Base-by-base conservation (phyloP, 2,888 invertebrate species). In the Ichneumoninae sp. region DNA sequence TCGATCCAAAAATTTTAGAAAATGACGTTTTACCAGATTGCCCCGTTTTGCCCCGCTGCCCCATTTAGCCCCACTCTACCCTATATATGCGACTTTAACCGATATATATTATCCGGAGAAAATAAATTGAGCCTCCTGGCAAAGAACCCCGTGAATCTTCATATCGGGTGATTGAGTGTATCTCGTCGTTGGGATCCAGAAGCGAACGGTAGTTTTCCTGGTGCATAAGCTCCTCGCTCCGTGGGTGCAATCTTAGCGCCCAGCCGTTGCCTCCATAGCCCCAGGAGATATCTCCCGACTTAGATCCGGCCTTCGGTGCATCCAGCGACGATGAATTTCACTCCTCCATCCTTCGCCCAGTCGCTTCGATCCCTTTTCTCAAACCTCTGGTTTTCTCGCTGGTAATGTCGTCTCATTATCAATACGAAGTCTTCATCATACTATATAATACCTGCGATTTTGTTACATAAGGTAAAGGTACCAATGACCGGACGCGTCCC, bases 301-400 rank as follows among this genome's bases (percentile, higher is more conserved):
- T 44, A 33, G 13, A 66, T 77, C 68, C 71, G 57, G 63, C 70
- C 65, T 52, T 30, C 52, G 47, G 13, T 47, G 74, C 70, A 63
- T 6, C 54, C 22, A 66, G 52, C 26, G 54, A 78, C 81, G 81
- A 85, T 85, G 74, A 81, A 81, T 85, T 85, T 78, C 78, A 65
- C 74, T 65, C 57, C 74, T 65, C 65, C 73, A 74, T 81, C 77
- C 33, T 33, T 63, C 63, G 30, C 30, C 16, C 63, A 30, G 8
- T 63, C 16, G 13, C 63, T 33, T 47, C 44, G 33, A 44, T 33
- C 19, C 57, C 50, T 60, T 69, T 75, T 22, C 47, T 44, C 22
- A 71, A 30, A n/a, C 16, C 44, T 7, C 52, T 57, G 30, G 30
- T 54, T 22, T 22, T 50, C 26, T 33, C 65, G 66, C 44, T 66